Conservation (phyloP, 2,888 invertebrate species). For the Petrolisthes cinctipes region DNA sequence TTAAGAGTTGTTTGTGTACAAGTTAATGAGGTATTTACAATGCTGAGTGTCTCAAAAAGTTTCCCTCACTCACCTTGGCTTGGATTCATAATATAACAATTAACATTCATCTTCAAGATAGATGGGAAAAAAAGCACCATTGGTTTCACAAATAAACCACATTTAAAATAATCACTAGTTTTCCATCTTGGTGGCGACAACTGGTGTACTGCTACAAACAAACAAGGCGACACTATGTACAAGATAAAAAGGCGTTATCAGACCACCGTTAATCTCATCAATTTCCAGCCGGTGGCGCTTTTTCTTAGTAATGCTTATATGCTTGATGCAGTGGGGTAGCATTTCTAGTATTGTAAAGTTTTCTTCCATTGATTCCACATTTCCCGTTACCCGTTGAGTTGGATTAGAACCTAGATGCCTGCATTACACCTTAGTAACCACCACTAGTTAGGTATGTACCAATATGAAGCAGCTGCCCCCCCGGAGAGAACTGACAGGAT, state of each 20-base stretch:
- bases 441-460: too few relatives aligned
- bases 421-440: too few relatives aligned
- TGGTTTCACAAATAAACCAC: slow-evolving; percentile 62
- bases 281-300: too few relatives aligned
- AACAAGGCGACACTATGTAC: slow-evolving; percentile 58
- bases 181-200: slow-evolving; percentile 56
- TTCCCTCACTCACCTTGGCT: slow-evolving; percentile 46
- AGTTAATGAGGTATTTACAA: slow-evolving; percentile 61
- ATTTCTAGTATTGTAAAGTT: too few relatives aligned
- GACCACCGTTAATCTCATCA: too few relatives aligned
- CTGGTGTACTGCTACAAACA: slow-evolving; percentile 58
- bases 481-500: too few relatives aligned
- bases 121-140: slow-evolving; percentile 62
- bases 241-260: slow-evolving; percentile 36
- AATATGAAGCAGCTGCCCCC: too few relatives aligned
- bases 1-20: slow-evolving; percentile 35
- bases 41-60: slow-evolving; percentile 42
- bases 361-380: too few relatives aligned
- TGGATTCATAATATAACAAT: slow-evolving; percentile 50
- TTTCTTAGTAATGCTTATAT: too few relatives aligned
- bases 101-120: slow-evolving; percentile 53
- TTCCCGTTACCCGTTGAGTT: too few relatives aligned
- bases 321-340: too few relatives aligned
- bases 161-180: slow-evolving; percentile 58
- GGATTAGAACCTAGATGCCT: too few relatives aligned